Evolutionary conservation across 2,797 vertebrate genomes (phyloP).

Genomic region (Toxotes lorentzi): DNA sequence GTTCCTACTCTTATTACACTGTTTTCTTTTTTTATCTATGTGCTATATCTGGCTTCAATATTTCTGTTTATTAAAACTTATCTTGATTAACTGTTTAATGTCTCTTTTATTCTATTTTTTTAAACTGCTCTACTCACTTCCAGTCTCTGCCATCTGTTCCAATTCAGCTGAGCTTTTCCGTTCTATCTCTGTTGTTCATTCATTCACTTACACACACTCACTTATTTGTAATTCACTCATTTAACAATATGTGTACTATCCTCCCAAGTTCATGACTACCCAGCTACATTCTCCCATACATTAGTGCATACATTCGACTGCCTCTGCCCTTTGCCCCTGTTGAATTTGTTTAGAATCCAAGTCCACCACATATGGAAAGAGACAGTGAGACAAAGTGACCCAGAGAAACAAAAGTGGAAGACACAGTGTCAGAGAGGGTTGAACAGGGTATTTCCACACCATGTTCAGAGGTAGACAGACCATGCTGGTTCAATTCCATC

Average conservation of each 20-base stretch:
- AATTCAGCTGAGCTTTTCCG: conserved; percentile 10
- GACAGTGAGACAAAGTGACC: background rate
- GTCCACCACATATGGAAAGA: background rate
- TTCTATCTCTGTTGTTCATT: conserved; percentile 40
- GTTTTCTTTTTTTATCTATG: background rate
- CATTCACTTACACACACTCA: conserved; percentile 32
- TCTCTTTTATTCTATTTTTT: background rate
- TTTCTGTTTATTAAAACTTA: background rate
- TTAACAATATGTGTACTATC: conserved; percentile 51
- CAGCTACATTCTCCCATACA: conserved; percentile 15
- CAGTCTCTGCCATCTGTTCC: background rate
- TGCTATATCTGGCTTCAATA: background rate
- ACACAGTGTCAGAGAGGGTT: background rate
- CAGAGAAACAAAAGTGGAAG: conserved; percentile 11
- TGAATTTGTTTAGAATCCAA: conserved; percentile 10
- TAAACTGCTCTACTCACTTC: background rate
- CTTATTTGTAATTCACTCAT: conserved; percentile 25
- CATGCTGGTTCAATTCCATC: background rate
- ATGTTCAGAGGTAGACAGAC: background rate
- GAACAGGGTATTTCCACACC: conserved; percentile 17
- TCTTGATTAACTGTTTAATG: background rate
- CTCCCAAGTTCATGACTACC: conserved; percentile 9
- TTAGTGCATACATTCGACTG: background rate
- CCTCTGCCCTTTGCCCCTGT: background rate
- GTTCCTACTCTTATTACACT: background rate